Evolutionary conservation across 2,888 invertebrate genomes (phyloP).

Genomic region (Chrysotoxum bicinctum): DNA sequence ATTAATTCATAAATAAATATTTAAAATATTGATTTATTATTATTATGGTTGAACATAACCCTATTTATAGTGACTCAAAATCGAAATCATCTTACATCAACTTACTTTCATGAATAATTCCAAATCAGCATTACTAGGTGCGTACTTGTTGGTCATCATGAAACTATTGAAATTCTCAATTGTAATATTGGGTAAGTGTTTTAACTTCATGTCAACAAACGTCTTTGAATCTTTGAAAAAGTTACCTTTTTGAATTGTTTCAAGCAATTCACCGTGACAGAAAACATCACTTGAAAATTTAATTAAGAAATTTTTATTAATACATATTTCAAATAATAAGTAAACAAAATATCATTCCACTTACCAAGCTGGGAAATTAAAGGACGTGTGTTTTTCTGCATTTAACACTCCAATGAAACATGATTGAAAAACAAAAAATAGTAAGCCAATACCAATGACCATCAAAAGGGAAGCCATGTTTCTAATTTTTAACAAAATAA

Average conservation of each 20-base stretch:
- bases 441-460: neutral
- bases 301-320: neutral
- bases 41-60: too few relatives aligned
- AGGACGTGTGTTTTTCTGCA: neutral
- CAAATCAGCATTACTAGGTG: neutral
- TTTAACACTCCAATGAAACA: neutral
- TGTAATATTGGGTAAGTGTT: slow-evolving; percentile 6
- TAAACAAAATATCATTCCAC: neutral
- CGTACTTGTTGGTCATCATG: neutral
- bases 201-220: slow-evolving; percentile 8
- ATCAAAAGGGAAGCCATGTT: neutral
- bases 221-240: neutral
- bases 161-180: neutral
- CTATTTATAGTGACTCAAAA: too few relatives aligned
- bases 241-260: neutral
- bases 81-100: too few relatives aligned
- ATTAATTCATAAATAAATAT: too few relatives aligned
- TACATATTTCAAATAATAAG: neutral
- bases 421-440: neutral
- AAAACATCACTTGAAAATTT: slow-evolving; percentile 2
- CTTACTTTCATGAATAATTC: neutral
- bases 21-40: too few relatives aligned
- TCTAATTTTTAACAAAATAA: neutral
- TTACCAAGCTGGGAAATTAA: slow-evolving; percentile 12
- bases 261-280: neutral